These are phyloP conservation scores for Subanguina moxae DNA, from an alignment of 1,140 invertebrate genomes.

Conservation along the genomic window DNA sequence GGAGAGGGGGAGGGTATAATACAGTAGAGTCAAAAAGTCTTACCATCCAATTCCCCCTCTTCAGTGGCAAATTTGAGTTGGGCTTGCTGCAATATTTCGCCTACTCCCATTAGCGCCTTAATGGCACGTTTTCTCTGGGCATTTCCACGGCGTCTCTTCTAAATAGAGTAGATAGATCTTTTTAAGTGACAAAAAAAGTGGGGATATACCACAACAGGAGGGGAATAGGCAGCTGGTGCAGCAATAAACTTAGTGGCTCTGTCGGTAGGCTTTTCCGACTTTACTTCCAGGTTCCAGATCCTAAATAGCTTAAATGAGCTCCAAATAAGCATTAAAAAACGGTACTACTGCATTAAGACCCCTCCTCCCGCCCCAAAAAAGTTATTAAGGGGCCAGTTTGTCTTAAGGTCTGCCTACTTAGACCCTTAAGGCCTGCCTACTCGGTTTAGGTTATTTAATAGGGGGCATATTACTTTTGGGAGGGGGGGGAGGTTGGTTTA, in stretches of 20 bases:
- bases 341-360: background rate
- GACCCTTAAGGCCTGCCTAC: too few species aligned
- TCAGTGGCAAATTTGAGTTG: constrained; percentile 17
- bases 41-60: constrained; percentile 15
- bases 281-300: constrained; percentile 18
- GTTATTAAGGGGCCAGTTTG: too few species aligned
- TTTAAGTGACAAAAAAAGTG: too few species aligned
- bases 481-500: too few species aligned
- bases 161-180: background rate
- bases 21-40: background rate
- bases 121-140: constrained; percentile 1
- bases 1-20: too few species aligned
- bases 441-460: too few species aligned
- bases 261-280: constrained; percentile 14
- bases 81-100: constrained; percentile 16
- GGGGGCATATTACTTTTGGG: too few species aligned
- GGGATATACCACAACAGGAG: constrained; percentile 1
- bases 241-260: constrained; percentile 18
- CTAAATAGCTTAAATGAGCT: constrained; percentile 12
- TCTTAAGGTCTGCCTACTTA: too few species aligned
- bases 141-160: background rate
- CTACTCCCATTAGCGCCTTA: constrained; percentile 12
- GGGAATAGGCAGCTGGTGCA: background rate
- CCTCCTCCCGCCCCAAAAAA: too few species aligned
- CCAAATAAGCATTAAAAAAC: background rate